phyloP scores from a whole-genome alignment of 2,113 vertebrate species.

The Cichladusa arquata region DNA sequence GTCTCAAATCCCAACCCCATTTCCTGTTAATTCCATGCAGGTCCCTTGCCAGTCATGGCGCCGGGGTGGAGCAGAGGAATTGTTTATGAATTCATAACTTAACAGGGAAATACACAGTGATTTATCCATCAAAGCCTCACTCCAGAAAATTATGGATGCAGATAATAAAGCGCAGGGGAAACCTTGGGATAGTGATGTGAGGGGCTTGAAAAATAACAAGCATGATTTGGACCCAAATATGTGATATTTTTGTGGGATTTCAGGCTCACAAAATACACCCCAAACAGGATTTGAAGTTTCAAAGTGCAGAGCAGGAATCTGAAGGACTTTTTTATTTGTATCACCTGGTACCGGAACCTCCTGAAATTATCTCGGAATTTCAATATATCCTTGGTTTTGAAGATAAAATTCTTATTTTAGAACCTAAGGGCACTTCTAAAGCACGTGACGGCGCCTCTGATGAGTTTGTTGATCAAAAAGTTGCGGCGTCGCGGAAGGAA shows the following conservation, averaged over 20 bases:
- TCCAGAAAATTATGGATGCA: background rate
- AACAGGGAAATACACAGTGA: background rate
- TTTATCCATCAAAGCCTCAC: background rate
- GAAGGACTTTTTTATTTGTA: background rate
- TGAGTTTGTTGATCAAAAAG: background rate
- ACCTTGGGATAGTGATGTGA: background rate
- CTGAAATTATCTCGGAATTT: background rate
- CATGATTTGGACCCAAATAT: background rate
- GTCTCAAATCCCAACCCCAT: background rate
- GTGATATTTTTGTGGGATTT: background rate
- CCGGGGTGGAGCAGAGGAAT: background rate
- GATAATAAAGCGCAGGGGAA: rapidly evolving
- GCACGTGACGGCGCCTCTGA: background rate
- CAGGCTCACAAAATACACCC: background rate
- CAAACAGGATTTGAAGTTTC: background rate
- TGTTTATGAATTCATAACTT: background rate
- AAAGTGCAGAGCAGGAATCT: background rate
- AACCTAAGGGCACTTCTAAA: background rate
- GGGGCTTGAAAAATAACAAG: rapidly evolving
- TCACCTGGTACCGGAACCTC: background rate
- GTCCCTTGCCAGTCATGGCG: rapidly evolving
- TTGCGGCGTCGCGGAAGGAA: rapidly evolving
- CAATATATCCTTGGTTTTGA: background rate
- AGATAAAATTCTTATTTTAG: background rate
- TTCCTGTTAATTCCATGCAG: background rate